Base-by-base conservation (phyloP, 2,113 vertebrate genomes). In the Hymenochirus boettgeri region DNA sequence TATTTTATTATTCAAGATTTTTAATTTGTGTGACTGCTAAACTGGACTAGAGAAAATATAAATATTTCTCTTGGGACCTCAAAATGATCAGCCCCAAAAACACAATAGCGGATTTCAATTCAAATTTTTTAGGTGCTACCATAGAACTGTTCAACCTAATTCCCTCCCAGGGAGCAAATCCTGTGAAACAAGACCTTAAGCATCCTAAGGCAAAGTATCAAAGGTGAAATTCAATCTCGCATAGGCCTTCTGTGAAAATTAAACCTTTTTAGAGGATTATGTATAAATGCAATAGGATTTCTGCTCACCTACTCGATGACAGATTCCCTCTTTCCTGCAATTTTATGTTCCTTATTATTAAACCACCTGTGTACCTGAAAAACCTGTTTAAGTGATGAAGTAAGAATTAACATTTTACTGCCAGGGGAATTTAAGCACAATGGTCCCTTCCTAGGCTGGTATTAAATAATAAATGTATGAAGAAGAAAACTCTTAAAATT, bases 201-300 rank as follows among this genome's bases (percentile, higher is more conserved):
- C 65, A 29, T 67, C 65, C 65, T 53, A 31, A 60, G 65, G 65
- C 56, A 45, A 67, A n/a, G 47, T 42, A 45, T 45, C 24, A 3
- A 37, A 45, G 47, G 24, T 67, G 65, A 53, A 67, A 67, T 47
- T 7, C 47, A 45, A 67, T 59, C 65, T 31, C 5, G 12, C 47
- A 21, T 67, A 23, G 46, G 48, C 59, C 56, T 59, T 60, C 31
- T 42, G 57, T 59, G 65, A 67, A 60, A 67, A 67, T 60, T 52
- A 67, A 67, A 67, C 65, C 65, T 67, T 67, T 67, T 67, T 60
- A 60, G 65, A 53, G 65, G 65, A 67, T 67, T 67, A 67, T 27
- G 47, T 51, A 60, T 67, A 67, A 67, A 67, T 60, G 65, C 65
- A 53, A 53, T 59, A 67, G 56, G 65, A 51, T 60, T 45, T 67